A percentile compares a stretch with the other conserved stretches of the same genome.
These are phyloP conservation scores for Agrotis clavis DNA, from an alignment of 2,888 invertebrate genomes.

Conservation along the genomic window DNA sequence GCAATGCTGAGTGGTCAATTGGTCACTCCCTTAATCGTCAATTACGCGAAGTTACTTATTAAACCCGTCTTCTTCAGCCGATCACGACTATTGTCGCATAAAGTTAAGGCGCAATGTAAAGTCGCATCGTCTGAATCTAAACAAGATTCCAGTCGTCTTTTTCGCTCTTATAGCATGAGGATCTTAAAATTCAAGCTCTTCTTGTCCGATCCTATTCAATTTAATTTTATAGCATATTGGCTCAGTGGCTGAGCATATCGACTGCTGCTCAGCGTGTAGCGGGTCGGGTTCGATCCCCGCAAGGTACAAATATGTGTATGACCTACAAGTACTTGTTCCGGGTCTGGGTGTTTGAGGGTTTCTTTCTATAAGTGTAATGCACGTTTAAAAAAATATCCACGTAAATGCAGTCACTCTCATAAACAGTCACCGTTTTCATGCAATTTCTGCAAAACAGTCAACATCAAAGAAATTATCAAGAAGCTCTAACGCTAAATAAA, in stretches of 20 bases:
- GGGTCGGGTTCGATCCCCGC: too few relatives aligned
- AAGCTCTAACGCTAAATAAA: slow-evolving; percentile 17
- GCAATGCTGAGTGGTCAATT: background rate
- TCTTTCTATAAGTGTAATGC: too few relatives aligned
- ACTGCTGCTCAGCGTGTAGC: too few relatives aligned
- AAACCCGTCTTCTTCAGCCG: too few relatives aligned
- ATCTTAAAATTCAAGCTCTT: background rate
- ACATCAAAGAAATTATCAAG: slow-evolving; percentile 3
- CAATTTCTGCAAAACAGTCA: background rate
- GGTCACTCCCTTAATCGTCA: too few relatives aligned
- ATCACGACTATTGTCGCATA: too few relatives aligned
- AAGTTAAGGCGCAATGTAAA: too few relatives aligned
- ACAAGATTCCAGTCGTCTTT: background rate
- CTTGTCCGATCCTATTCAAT: background rate
- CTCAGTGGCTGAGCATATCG: too few relatives aligned
- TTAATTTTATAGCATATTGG: background rate
- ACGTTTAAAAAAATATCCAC: background rate
- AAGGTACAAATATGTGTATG: too few relatives aligned
- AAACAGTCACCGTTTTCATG: background rate
- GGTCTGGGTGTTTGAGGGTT: too few relatives aligned
- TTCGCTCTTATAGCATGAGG: background rate
- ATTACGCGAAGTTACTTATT: too few relatives aligned
- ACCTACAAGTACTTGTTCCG: too few relatives aligned
- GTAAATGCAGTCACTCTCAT: background rate
- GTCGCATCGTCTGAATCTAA: background rate